Percentiles rank a stretch among this genome's conserved stretches.
These are phyloP conservation scores for human (Homo sapiens) DNA, from an alignment of 2,113 vertebrate species.

Conservation along the genomic window DNA sequence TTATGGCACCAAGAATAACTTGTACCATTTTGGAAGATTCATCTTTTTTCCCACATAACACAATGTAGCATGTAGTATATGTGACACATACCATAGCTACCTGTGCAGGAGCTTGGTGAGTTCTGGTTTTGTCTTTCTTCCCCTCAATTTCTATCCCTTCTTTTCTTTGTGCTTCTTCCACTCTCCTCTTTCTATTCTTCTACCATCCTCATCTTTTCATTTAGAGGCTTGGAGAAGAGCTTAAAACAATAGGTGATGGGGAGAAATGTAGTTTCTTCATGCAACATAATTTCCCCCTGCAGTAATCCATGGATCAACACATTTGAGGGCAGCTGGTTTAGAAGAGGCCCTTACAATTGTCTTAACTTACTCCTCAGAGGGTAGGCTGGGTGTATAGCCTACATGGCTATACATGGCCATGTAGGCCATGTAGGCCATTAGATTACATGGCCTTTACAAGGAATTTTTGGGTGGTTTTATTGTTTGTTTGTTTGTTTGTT, in stretches of 20 bases:
- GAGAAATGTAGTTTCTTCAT: not conserved
- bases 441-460: not conserved
- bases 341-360: not conserved
- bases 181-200: not conserved
- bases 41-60: not conserved
- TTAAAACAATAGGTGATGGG: not conserved
- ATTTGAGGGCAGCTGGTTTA: not conserved
- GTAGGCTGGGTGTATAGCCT: not conserved
- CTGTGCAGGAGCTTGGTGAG: not conserved
- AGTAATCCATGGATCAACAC: not conserved
- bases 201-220: not conserved
- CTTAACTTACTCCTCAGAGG: not conserved
- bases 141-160: no score
- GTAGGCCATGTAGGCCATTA: not conserved
- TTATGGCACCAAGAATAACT: not conserved
- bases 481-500: not conserved
- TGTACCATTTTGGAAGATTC: not conserved
- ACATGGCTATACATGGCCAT: no score
- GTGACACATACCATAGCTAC: accelerated
- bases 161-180: not conserved
- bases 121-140: not conserved
- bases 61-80: not conserved
- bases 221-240: not conserved
- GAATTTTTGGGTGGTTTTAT: not conserved
- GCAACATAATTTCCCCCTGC: not conserved